Evolutionary conservation across 1,140 invertebrate species (phyloP), one percentile per base, ranked within the genome.

Genomic region (Drosophila leontia): DNA sequence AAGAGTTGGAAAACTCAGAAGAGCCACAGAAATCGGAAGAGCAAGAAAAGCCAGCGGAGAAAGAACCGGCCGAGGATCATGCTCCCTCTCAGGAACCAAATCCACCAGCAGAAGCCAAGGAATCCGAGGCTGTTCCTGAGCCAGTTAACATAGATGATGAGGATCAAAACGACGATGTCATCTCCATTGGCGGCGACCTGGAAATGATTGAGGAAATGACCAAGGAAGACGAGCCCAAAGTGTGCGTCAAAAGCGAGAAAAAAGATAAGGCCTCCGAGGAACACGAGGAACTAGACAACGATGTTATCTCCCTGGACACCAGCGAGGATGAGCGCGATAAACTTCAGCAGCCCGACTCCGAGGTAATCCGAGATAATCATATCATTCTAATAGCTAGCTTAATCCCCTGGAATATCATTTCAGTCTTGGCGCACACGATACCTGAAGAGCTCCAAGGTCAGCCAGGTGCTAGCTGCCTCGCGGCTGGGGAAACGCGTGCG

Each of bases 401-500:
- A 50, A 39, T 44, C 7, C 3, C 3, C 9, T 6, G 47, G 12
- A n/a, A 39, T 32, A 55, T 23, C 13, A 4, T 58, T 74, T 29
- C 39, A 92, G 84, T 92, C 92, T 7, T 93, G 92, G 92, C 82
- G 91, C 48, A 65, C 83, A 53, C 88, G 92, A 32, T 93, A 93
- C 63, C 79, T 93, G 32, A 91, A 92, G 39, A 94, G 94, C 69
- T 93, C 91, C 32, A 95, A 94, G 87, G 94, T 95, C 2, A 94
- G 94, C 79, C 93, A 92, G 72, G 94, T 95, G 9, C 75, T 95
- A 42, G 93, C 92, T 5, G 94, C 93, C 13, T 93, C 94, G 11
- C 93, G 93, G 34, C 92, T 95, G 42, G 91, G 94, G 15, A 95
- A 94, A 74, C 94, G 94, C 58, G 80, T 95, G 19, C 91, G 94